Evolutionary conservation across 2,888 invertebrate genomes (phyloP).

Genomic region (Sarcophaga rosellei): DNA sequence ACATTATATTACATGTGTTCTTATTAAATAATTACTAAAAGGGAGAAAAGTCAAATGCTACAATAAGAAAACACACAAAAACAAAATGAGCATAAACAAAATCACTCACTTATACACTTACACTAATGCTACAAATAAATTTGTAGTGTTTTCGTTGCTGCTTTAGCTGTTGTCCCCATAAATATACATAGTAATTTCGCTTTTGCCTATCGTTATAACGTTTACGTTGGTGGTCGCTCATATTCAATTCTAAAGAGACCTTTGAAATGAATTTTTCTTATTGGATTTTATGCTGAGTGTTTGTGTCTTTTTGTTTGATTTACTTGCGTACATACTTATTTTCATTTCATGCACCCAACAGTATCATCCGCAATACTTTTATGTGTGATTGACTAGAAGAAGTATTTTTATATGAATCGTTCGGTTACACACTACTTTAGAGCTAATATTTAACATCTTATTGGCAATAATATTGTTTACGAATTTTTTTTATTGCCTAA

Average conservation of each 20-base stretch:
- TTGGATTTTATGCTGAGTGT: conserved; percentile 22
- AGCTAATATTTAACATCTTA: too few relatives aligned
- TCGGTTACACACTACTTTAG: conserved; percentile 58
- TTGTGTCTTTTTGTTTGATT: conserved; percentile 8
- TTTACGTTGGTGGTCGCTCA: conserved; percentile 27
- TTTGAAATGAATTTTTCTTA: conserved; percentile 29
- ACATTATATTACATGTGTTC: background rate
- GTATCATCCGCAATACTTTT: conserved; percentile 46
- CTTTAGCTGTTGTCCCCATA: conserved; percentile 15
- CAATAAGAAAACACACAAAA: background rate
- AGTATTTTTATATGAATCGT: conserved; percentile 39
- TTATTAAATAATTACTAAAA: background rate
- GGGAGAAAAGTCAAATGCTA: background rate
- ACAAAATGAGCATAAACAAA: background rate
- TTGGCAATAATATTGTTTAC: too few relatives aligned
- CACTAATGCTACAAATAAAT: background rate
- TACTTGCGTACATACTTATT: conserved; percentile 6
- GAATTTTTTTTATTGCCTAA: too few relatives aligned
- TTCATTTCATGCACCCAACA: conserved; percentile 33
- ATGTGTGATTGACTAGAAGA: conserved; percentile 21
- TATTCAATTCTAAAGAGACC: conserved; percentile 34
- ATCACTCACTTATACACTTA: background rate
- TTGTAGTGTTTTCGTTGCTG: background rate
- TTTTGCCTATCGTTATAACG: conserved; percentile 60
- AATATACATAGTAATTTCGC: conserved; percentile 37